Conservation (phyloP, 2,797 vertebrate species). For the Schizopygopsis malacanthus region DNA sequence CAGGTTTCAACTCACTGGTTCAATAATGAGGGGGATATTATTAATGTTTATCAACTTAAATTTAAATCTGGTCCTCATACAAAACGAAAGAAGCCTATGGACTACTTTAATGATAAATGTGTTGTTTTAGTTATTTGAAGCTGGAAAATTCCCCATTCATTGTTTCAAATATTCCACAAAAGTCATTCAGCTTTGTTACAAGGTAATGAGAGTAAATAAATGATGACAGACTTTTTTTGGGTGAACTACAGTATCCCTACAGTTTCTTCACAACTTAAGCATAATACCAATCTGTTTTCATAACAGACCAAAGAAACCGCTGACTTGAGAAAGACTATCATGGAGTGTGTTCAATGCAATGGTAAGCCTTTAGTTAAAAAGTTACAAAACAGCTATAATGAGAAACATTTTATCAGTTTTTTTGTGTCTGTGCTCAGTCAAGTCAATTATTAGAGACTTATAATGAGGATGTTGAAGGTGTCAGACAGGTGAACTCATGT, state of each 20-base stretch:
- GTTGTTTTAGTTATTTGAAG: not conserved
- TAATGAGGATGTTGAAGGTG: conserved; percentile 47
- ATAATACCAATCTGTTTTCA: conserved; percentile 6
- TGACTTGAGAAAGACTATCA: conserved; percentile 90
- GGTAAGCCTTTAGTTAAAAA: conserved; percentile 76
- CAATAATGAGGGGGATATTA: not conserved
- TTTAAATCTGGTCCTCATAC: not conserved
- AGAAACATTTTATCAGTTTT: not conserved
- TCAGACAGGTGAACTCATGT: conserved; percentile 31
- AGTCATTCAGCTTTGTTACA: not conserved
- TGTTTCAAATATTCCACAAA: not conserved
- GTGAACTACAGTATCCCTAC: not conserved
- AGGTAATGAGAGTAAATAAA: not conserved
- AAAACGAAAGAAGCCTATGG: not conserved
- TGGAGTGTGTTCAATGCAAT: conserved; percentile 89
- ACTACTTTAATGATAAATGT: not conserved
- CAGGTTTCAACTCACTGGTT: not conserved
- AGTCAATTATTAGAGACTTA: not conserved
- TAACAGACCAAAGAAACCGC: conserved; percentile 92
- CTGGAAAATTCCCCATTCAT: not conserved
- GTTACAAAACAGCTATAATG: not conserved
- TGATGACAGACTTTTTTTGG: not conserved
- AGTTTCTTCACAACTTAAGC: not conserved
- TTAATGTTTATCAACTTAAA: not conserved
- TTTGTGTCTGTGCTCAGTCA: not conserved